Conservation (phyloP, 2,797 vertebrate species). For the Spheniscus humboldti region DNA sequence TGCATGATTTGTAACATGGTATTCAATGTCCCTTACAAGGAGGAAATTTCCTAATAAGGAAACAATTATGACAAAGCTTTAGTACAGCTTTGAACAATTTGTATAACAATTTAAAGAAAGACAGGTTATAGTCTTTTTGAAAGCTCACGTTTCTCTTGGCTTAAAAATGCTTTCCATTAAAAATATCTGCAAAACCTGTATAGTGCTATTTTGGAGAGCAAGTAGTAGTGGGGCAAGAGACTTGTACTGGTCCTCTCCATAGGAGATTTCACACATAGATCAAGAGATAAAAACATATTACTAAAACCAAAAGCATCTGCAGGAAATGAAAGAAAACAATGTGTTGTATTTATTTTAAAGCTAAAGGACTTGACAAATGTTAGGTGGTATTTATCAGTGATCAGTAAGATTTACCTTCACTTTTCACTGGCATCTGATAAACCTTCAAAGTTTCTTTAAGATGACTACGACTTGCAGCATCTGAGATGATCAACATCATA, state of each 20-base stretch:
- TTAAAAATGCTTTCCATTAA: not conserved
- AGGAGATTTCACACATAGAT: not conserved
- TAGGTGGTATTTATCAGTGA: not conserved
- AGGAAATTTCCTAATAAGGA: not conserved
- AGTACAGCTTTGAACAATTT: not conserved
- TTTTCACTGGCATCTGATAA: slow-evolving; percentile 37
- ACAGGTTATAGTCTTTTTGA: not conserved
- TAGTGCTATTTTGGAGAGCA: not conserved
- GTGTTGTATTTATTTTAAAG: not conserved
- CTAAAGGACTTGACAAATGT: not conserved
- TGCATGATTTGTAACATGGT: not conserved
- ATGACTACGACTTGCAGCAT: not conserved
- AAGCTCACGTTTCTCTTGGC: not conserved
- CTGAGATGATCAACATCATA: slow-evolving; percentile 4
- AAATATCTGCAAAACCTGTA: not conserved
- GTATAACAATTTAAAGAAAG: not conserved
- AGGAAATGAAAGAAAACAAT: not conserved
- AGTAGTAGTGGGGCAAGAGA: not conserved
- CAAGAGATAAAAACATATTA: not conserved
- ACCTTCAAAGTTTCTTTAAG: slow-evolving; percentile 47
- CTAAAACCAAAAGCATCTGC: not conserved
- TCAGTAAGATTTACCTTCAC: slow-evolving; percentile 41
- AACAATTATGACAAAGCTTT: not conserved
- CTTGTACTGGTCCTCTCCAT: not conserved
- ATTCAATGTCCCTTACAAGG: not conserved